Conservation (phyloP, 2,113 vertebrate genomes). For the Epinephelus cyanopodus region DNA sequence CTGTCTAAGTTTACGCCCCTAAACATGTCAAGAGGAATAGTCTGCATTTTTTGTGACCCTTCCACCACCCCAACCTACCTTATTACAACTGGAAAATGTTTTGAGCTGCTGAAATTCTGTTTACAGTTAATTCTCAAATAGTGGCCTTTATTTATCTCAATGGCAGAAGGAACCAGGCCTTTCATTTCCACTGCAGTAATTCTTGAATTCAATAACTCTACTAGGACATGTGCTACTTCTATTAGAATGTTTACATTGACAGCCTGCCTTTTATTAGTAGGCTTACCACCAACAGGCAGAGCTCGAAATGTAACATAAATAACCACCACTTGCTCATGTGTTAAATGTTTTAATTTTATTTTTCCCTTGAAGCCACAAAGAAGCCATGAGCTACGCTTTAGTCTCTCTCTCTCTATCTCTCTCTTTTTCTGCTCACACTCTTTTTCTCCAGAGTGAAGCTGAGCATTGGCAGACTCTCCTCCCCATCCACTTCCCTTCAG, state of each 20-base stretch:
- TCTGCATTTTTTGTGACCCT: too few relatives aligned
- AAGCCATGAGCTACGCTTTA: neutral
- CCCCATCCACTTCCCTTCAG: conserved; percentile 31
- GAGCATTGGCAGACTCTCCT: conserved; percentile 40
- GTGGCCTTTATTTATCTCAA: neutral
- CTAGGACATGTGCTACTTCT: neutral
- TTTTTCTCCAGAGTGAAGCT: conserved; percentile 6
- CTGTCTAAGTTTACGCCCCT: too few relatives aligned
- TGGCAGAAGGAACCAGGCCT: neutral
- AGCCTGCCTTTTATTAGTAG: neutral
- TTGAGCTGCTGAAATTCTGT: neutral
- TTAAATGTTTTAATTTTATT: neutral
- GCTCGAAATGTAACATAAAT: neutral
- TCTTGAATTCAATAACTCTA: too few relatives aligned
- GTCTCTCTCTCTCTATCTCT: neutral
- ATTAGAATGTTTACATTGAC: neutral
- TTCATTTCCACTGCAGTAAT: neutral
- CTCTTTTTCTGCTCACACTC: neutral
- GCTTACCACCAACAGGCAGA: neutral
- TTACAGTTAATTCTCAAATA: neutral
- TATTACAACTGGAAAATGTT: too few relatives aligned
- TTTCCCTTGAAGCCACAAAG: neutral
- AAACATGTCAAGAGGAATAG: too few relatives aligned
- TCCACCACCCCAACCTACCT: too few relatives aligned
- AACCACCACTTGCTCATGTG: neutral